Evolutionary conservation across 2,113 vertebrate genomes (phyloP).

Genomic region (Opisthocomus hoazin): DNA sequence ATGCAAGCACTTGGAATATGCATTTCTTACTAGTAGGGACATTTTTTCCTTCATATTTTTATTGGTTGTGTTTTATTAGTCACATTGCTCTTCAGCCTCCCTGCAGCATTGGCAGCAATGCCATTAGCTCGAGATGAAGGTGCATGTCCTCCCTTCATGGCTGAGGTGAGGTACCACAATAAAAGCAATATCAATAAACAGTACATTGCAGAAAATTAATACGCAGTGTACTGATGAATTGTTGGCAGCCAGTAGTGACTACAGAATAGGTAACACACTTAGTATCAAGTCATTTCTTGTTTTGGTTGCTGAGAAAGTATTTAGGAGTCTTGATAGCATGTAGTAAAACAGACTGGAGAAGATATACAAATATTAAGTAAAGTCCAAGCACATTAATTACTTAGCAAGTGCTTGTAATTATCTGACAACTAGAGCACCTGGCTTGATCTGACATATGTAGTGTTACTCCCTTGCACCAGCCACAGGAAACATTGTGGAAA

Average conservation of each 20-base stretch:
- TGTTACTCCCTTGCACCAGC: not conserved
- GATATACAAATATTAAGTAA: not conserved
- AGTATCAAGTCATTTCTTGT: not conserved
- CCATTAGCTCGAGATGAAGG: constrained; percentile 28
- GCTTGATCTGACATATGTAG: not conserved
- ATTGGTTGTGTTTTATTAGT: constrained; percentile 52
- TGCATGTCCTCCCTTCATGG: constrained; percentile 22
- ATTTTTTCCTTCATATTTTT: constrained; percentile 62
- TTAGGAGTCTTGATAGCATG: not conserved
- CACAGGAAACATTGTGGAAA: not conserved
- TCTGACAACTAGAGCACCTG: not conserved
- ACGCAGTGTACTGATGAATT: not conserved
- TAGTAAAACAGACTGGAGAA: not conserved
- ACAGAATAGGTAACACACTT: not conserved
- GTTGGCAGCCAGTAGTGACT: not conserved
- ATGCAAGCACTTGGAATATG: constrained; percentile 11
- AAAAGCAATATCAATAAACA: constrained; percentile 49
- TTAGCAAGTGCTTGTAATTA: not conserved
- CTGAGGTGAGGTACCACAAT: constrained; percentile 19
- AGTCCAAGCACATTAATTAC: not conserved
- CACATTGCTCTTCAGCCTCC: constrained; percentile 59
- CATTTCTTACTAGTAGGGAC: constrained; percentile 46
- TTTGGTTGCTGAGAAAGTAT: not conserved
- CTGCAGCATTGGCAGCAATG: not conserved
- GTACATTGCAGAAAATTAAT: constrained; percentile 15